Percentiles rank a stretch among this genome's conserved stretches.
Conservation (phyloP, 2,113 vertebrate species). For the Laticauda colubrina region DNA sequence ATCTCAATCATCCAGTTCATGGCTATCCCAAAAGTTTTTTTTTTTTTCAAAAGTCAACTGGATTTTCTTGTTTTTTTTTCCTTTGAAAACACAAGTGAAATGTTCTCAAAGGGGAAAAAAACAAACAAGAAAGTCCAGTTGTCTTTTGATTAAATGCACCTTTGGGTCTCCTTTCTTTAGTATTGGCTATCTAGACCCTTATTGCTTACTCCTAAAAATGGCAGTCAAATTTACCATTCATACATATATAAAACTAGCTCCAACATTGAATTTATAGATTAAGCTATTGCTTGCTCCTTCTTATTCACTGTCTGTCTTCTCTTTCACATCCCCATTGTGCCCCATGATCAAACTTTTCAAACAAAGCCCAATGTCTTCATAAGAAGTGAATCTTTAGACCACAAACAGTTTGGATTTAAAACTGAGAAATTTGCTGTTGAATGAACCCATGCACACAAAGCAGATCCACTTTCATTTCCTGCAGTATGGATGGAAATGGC, state of each 20-base stretch:
- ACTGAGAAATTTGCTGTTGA: slow-evolving; percentile 73
- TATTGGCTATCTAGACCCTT: not conserved
- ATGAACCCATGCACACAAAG: slow-evolving; percentile 71
- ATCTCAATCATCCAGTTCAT: too few species aligned
- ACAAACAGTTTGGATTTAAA: slow-evolving; percentile 75
- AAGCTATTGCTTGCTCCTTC: not conserved
- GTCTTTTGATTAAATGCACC: not conserved
- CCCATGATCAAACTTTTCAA: slow-evolving; percentile 56
- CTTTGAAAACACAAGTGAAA: not conserved
- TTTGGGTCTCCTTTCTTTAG: not conserved
- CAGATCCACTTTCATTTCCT: slow-evolving; percentile 78
- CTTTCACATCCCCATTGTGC: slow-evolving; percentile 34
- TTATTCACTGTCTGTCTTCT: not conserved
- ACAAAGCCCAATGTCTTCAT: slow-evolving; percentile 62
- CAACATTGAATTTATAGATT: not conserved
- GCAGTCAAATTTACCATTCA: not conserved
- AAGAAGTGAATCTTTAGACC: slow-evolving; percentile 70
- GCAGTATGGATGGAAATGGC: slow-evolving; percentile 74
- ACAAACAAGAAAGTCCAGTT: not conserved
- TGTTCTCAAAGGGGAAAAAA: not conserved
- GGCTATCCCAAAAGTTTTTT: not conserved
- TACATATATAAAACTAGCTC: not conserved
- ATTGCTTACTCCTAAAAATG: not conserved
- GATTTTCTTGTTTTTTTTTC: not conserved
- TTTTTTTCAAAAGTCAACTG: not conserved